These are phyloP conservation scores for Laupala kohalensis DNA, from an alignment of 1,140 invertebrate genomes.

Conservation along the genomic window DNA sequence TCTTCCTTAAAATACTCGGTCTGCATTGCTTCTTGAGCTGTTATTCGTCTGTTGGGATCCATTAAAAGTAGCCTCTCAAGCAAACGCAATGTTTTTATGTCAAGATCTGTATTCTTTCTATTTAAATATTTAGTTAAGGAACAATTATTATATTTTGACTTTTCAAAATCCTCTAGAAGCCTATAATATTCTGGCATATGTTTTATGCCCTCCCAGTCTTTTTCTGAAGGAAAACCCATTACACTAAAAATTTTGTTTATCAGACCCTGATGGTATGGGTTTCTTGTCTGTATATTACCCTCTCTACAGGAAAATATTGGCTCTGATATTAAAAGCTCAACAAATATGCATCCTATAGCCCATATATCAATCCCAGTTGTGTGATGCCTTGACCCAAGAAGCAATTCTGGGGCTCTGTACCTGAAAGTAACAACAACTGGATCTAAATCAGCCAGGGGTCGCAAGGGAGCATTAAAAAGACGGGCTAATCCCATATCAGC, in stretches of 20 bases:
- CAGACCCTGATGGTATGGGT: slow-evolving; percentile 99
- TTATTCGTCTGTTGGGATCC: slow-evolving; percentile 97
- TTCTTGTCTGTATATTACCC: slow-evolving; percentile 99
- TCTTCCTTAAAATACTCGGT: slow-evolving; percentile 96
- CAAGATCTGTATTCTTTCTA: slow-evolving; percentile 92
- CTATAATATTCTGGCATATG: slow-evolving; percentile 99
- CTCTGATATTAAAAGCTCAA: slow-evolving; percentile 90
- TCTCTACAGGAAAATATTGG: slow-evolving; percentile 99
- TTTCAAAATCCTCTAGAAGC: slow-evolving; percentile 93
- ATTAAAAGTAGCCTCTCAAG: slow-evolving; percentile 88
- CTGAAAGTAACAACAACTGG: slow-evolving; percentile 99
- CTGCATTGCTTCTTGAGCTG: slow-evolving; percentile 95
- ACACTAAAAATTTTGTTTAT: slow-evolving; percentile 98
- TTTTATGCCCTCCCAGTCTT: slow-evolving; percentile 99
- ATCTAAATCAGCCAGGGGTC: slow-evolving; percentile 94
- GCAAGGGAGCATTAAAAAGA: slow-evolving; percentile 94
- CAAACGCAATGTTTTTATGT: slow-evolving; percentile 91
- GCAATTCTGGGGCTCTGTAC: slow-evolving; percentile 94
- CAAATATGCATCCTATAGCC: slow-evolving; percentile 99
- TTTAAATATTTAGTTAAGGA: slow-evolving; percentile 98
- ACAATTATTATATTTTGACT: slow-evolving; percentile 89
- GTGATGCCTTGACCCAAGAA: slow-evolving; percentile 94
- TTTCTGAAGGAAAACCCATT: slow-evolving; percentile 97
- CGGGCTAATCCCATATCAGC: slow-evolving; percentile 99
- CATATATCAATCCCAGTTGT: slow-evolving; percentile 99